Base-by-base conservation (phyloP, 2,888 invertebrate species). In the Caenorhabditis sulstoni region DNA sequence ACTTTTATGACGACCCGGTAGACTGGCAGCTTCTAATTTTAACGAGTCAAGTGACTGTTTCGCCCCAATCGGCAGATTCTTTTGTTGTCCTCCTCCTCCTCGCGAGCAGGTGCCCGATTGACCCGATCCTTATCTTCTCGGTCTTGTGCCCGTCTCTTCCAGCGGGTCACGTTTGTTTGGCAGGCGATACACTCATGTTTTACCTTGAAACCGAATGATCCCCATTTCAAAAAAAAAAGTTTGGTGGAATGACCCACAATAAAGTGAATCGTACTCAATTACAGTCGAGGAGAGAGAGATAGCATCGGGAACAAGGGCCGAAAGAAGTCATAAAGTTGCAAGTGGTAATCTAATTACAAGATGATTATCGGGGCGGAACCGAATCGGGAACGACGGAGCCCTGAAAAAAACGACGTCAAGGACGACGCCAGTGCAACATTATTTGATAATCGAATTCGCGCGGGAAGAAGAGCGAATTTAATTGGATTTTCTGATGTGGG, bases 21-120 rank as follows among this genome's bases (percentile, higher is more conserved):
- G 57, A 57, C 71, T 71, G 71, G 61, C 71, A 71, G 71, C 71
- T 71, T 68, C 68, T 68, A 29, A 68, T 68, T 68, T 71, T 71
- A 71, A 55, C 45, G 47, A 37, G 39, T 71, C 71, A 71, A 62
- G 64, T 71, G 71, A 71, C 62, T 52, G 37, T 68, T 29, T 29
- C 29, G 4, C 29, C 7, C 29, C 29, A 29, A 29, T 7, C 29
- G 58, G 58, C n/a, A 44, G 47, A 66, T 16, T 18, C 45, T 45
- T 65, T 65, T 55, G 53, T 66, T 41, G 67, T 67, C 37, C 49
- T 37, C 18, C 44, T 67, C 37, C 49, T 37, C 18, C 44, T 14
- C 18, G 59, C 4, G 68, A 68, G 68, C 59, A 47, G 61, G 45
- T 47, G 62, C 8, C 20, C 53, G 53, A 62, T 18, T 71, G 71